Percentiles rank a stretch among this genome's conserved stretches.
phyloP scores from a whole-genome alignment of 2,113 vertebrate genomes.

The Petromus typicus region DNA sequence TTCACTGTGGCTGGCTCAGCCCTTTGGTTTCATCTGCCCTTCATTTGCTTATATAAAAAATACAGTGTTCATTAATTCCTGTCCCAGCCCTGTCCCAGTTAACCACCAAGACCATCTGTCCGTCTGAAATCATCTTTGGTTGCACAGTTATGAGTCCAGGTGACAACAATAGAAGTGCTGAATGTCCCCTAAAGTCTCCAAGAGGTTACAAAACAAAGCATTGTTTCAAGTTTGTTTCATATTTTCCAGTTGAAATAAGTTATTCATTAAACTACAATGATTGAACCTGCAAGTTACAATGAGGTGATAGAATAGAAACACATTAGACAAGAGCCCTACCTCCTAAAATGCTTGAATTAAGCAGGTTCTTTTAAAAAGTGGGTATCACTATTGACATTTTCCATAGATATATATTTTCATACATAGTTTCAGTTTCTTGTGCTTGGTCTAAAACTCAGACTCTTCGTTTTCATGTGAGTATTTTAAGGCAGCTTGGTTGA shows the following conservation, averaged over 20 bases:
- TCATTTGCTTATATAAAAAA: constrained; percentile 40
- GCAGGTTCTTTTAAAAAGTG: background rate
- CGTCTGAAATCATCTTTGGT: background rate
- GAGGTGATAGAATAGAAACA: background rate
- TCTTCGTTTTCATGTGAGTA: background rate
- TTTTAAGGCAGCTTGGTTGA: background rate
- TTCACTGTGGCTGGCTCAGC: background rate
- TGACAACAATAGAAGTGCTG: constrained; percentile 57
- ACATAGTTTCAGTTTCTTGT: background rate
- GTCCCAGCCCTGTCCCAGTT: background rate
- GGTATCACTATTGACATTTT: background rate
- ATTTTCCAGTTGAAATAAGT: constrained; percentile 33
- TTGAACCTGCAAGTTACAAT: background rate
- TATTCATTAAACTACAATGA: background rate
- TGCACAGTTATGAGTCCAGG: constrained; percentile 56
- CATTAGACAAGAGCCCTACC: background rate
- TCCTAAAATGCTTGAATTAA: background rate
- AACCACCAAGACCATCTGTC: constrained; percentile 52
- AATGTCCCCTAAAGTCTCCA: background rate
- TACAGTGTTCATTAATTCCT: background rate
- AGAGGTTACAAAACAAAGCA: background rate
- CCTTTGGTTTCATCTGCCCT: background rate
- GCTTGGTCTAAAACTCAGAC: constrained; percentile 34
- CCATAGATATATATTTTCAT: background rate
- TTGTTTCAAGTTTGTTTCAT: background rate